Base-by-base conservation (phyloP, 2,888 invertebrate genomes). In the Formica aserva region DNA sequence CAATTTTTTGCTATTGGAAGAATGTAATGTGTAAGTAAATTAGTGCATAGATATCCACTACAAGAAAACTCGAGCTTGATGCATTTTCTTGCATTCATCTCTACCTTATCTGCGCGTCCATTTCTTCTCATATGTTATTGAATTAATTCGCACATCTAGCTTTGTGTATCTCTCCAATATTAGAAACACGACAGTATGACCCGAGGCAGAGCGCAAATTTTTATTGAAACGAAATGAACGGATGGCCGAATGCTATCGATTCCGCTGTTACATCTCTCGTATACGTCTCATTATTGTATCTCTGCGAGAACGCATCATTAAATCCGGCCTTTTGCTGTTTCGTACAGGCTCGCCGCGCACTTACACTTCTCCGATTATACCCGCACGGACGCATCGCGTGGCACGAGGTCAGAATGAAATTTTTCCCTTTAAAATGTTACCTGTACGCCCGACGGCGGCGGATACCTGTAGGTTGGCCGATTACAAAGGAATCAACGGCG, bases 401-500 rank as follows among this genome's bases (percentile, higher is more conserved):
- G 38, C n/a, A 38, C 13, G 41, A 35, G 75, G 29, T n/a, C 26
- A 32, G 78, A 74, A 74, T 80, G 60, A 45, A 78, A 72, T 72
- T 80, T 72, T 80, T 62, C 45, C 35, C 74, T 80, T 72, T 60
- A 80, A 80, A 80, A 72, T 60, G 57, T 74, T 80, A 69, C 74
- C 75, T 74, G 52, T 52, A n/a, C 6, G 35, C 74, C 75, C 55
- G 55, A 6, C 69, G 60, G 60, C 72, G 35, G 63, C 65, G 65
- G 41, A 72, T 80, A 80, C 38, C 74, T 72, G 78, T 48, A 72
- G 52, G 60, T 80, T 60, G 60, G 75, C 78, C 78, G 78, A 80
- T 80, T 80, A 80, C 78, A 80, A 80, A 80, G 78, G 78, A 80
- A 80, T 80, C 78, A 80, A 72, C 74, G 18, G 60, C 78, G 35